These are phyloP conservation scores for Ischnura elegans DNA, from an alignment of 2,888 invertebrate genomes.

Conservation along the genomic window DNA sequence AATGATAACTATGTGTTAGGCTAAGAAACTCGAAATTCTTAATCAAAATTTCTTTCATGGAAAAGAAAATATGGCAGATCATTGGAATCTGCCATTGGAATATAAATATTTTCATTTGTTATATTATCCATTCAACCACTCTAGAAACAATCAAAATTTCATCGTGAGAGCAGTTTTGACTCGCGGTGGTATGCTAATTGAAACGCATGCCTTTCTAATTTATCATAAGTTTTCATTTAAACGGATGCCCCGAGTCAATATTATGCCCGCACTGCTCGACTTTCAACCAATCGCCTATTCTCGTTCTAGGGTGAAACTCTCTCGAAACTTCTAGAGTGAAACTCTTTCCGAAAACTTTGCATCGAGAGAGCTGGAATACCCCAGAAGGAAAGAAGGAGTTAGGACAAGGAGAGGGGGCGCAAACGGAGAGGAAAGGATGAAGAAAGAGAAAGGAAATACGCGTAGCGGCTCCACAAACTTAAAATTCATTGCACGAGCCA, in stretches of 20 bases:
- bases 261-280: background rate
- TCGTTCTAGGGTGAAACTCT: too few relatives aligned
- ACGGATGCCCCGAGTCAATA: background rate
- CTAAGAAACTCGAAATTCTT: too few relatives aligned
- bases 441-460: background rate
- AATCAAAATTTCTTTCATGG: too few relatives aligned
- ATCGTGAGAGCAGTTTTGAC: background rate
- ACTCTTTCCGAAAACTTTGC: background rate
- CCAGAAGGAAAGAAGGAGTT: background rate
- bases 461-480: background rate
- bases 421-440: background rate
- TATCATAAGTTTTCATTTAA: background rate
- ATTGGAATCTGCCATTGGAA: too few relatives aligned
- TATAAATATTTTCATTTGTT: too few relatives aligned
- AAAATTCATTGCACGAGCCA: constrained; percentile 37
- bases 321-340: background rate
- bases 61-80: too few relatives aligned
- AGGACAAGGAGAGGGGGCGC: background rate
- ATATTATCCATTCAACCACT: too few relatives aligned
- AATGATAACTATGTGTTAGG: too few relatives aligned
- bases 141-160: too few relatives aligned
- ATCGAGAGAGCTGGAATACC: background rate
- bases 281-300: background rate
- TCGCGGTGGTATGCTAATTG: background rate
- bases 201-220: background rate